Conservation (phyloP, 2,113 vertebrate species). For the Crocuta crocuta region DNA sequence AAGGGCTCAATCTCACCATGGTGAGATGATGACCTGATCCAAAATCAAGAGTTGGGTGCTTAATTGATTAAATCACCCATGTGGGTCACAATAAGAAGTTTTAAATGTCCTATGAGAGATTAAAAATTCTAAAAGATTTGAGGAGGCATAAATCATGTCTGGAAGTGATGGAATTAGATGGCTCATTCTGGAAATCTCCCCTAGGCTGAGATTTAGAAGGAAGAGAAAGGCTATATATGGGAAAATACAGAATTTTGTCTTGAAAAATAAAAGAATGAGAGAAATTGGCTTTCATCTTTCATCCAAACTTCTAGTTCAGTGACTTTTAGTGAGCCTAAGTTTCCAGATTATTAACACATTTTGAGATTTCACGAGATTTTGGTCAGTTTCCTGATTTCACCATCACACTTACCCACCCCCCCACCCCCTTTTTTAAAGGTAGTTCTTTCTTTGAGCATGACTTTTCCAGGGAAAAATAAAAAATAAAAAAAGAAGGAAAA, state of each 20-base stretch:
- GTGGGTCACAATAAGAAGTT: not conserved
- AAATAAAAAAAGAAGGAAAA: not conserved
- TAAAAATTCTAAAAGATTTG: not conserved
- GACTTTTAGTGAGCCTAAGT: not conserved
- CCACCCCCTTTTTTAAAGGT: not conserved
- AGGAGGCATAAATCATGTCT: not conserved
- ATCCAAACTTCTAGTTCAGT: not conserved
- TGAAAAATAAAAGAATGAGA: not conserved
- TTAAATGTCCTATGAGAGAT: not conserved
- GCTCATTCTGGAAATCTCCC: not conserved
- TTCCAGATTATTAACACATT: not conserved
- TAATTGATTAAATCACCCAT: too few relatives aligned
- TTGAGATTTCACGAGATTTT: not conserved
- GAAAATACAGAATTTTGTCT: not conserved
- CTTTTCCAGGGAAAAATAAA: conserved; percentile 26
- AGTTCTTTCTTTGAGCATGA: not conserved
- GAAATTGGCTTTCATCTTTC: not conserved
- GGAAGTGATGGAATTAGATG: not conserved
- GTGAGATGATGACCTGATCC: too few relatives aligned
- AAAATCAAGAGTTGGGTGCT: too few relatives aligned
- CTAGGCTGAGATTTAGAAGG: not conserved
- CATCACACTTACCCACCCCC: not conserved
- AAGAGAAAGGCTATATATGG: not conserved
- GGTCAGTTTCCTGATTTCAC: not conserved
- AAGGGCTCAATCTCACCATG: too few relatives aligned